phyloP scores from a whole-genome alignment of 2,888 invertebrate genomes.

The Achlya flavicornis region DNA sequence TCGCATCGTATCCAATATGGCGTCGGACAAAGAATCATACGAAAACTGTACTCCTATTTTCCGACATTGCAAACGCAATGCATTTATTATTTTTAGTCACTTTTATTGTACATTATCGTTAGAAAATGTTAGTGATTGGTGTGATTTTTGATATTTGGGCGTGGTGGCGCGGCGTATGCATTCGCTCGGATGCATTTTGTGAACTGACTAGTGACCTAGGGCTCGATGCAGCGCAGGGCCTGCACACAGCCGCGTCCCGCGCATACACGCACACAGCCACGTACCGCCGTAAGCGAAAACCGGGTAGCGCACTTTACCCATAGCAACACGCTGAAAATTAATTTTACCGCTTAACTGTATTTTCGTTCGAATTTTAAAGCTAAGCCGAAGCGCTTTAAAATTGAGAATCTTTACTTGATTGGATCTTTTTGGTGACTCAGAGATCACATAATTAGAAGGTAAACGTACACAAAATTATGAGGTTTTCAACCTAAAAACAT shows the following conservation, averaged over 20 bases:
- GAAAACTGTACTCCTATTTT: conserved; percentile 33
- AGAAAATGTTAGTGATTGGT: neutral
- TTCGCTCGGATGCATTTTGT: conserved; percentile 39
- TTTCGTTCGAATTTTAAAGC: conserved; percentile 2
- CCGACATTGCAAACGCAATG: conserved; percentile 30
- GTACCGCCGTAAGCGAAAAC: conserved; percentile 15
- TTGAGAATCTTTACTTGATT: neutral
- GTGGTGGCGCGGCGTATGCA: conserved; percentile 33
- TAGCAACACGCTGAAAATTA: conserved; percentile 20
- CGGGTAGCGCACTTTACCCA: conserved; percentile 21
- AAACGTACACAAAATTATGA: no score
- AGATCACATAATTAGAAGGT: no score
- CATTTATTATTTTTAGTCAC: neutral
- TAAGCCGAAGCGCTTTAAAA: neutral
- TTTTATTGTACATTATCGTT: neutral
- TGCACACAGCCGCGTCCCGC: conserved; percentile 29
- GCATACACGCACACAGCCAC: conserved; percentile 27
- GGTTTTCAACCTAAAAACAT: no score
- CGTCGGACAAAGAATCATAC: conserved; percentile 51
- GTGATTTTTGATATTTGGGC: conserved; percentile 16
- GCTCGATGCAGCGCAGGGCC: conserved; percentile 34
- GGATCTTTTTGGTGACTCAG: no score
- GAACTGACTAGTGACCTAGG: conserved; percentile 33
- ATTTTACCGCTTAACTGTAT: conserved; percentile 5
- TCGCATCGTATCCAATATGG: conserved; percentile 55